A percentile compares a stretch with the other conserved stretches of the same genome.
phyloP scores from a whole-genome alignment of 2,888 invertebrate species.

The Ectropis crepuscularia region DNA sequence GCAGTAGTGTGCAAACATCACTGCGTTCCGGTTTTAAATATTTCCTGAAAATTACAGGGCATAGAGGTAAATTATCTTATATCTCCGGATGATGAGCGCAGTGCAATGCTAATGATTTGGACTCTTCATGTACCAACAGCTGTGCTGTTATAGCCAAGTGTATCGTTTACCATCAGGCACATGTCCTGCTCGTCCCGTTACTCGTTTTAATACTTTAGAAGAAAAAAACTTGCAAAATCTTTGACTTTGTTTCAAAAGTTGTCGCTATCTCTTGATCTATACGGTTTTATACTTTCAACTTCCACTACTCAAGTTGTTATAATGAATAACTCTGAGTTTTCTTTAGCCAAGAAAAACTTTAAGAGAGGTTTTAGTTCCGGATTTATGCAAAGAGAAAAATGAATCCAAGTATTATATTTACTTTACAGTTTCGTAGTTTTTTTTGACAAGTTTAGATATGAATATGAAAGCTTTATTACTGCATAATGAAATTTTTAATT shows the following conservation, averaged over 20 bases:
- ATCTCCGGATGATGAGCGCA: no score
- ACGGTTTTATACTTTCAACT: constrained; percentile 7
- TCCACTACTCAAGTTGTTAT: constrained; percentile 19
- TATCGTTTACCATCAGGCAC: no score
- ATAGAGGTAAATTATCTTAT: no score
- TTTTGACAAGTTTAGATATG: constrained; percentile 23
- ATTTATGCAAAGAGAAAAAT: constrained; percentile 23
- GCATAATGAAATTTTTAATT: no score
- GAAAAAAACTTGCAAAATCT: neutral
- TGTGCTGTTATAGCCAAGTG: no score
- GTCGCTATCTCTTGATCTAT: neutral
- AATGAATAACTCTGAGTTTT: constrained; percentile 22
- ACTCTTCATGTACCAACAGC: no score
- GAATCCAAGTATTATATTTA: constrained; percentile 17
- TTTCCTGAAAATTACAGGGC: no score
- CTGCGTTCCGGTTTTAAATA: no score
- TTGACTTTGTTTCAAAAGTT: neutral
- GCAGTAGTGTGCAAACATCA: no score
- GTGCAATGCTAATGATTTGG: no score
- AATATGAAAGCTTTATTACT: constrained; percentile 9
- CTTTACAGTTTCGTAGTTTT: constrained; percentile 19
- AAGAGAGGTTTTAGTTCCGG: constrained; percentile 1
- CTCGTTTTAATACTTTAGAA: neutral
- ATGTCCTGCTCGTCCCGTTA: no score
- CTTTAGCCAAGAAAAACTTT: constrained; percentile 18